phyloP scores from a whole-genome alignment of 2,113 vertebrate genomes.

The Plotosus lineatus region DNA sequence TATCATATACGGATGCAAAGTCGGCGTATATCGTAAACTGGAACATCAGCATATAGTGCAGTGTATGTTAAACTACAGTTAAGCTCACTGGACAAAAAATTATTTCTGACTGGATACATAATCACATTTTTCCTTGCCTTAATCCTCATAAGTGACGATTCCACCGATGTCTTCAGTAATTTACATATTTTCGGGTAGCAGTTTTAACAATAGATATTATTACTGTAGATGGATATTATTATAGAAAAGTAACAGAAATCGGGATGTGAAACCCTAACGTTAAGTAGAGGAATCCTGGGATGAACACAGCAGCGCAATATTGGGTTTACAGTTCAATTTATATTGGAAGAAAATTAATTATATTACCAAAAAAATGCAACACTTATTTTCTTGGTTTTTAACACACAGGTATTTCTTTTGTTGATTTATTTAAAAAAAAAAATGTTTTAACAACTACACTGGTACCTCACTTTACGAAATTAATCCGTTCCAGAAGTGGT shows the following conservation, averaged over 20 bases:
- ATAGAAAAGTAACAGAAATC: neutral
- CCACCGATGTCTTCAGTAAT: neutral
- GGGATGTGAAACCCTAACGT: neutral
- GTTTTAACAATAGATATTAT: neutral
- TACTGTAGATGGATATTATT: too few species aligned
- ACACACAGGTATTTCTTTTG: too few species aligned
- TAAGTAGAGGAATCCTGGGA: neutral
- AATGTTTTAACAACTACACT: too few species aligned
- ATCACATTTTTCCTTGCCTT: neutral
- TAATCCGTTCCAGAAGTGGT: too few species aligned
- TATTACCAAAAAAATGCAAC: too few species aligned
- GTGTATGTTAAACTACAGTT: neutral
- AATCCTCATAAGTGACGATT: neutral
- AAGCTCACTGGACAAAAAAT: slow-evolving; percentile 15
- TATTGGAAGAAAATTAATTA: too few species aligned
- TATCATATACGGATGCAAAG: neutral
- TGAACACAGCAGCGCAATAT: neutral
- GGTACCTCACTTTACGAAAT: too few species aligned
- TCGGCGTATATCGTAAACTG: neutral
- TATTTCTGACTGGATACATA: neutral
- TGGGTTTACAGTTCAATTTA: too few species aligned
- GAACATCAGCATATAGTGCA: neutral
- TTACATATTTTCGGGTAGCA: neutral
- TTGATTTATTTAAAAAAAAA: too few species aligned
- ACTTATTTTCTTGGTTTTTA: too few species aligned